Conservation (phyloP, 2,797 vertebrate genomes). For the Chelon labrosus region DNA sequence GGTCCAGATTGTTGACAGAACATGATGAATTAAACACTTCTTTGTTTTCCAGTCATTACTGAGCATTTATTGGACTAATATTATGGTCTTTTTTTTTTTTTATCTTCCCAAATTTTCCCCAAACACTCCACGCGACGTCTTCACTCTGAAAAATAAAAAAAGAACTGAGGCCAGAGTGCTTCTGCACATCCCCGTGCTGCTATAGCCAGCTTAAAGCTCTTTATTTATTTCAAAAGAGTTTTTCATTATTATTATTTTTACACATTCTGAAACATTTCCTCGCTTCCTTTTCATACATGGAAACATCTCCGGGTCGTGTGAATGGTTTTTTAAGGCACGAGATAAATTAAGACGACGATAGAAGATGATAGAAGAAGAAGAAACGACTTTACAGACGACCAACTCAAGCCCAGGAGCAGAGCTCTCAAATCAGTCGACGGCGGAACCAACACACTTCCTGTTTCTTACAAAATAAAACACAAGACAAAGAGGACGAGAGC, state of each 20-base stretch:
- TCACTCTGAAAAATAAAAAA: background rate
- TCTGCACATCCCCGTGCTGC: slow-evolving; percentile 41
- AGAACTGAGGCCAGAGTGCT: background rate
- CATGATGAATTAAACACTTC: too few species aligned
- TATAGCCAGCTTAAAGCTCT: slow-evolving; percentile 68
- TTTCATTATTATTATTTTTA: slow-evolving; percentile 24
- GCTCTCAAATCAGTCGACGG: slow-evolving; percentile 18
- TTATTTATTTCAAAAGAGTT: slow-evolving; percentile 73
- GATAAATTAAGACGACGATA: slow-evolving; percentile 69
- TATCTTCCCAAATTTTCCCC: too few species aligned
- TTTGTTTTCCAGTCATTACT: too few species aligned
- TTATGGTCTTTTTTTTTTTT: too few species aligned
- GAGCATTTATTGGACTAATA: too few species aligned
- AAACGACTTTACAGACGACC: slow-evolving; percentile 27
- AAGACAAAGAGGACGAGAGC: background rate
- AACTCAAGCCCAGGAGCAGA: slow-evolving; percentile 27
- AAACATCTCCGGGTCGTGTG: slow-evolving; percentile 42
- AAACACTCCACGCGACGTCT: too few species aligned
- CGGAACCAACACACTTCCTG: slow-evolving; percentile 9
- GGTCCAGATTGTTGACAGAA: too few species aligned
- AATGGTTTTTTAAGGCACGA: slow-evolving; percentile 74
- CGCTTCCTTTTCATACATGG: slow-evolving; percentile 25
- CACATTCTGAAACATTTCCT: slow-evolving; percentile 50
- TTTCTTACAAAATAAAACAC: slow-evolving; percentile 31
- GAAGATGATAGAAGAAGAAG: slow-evolving; percentile 18